These are phyloP conservation scores for Spisula subtruncata DNA, from an alignment of 2,888 invertebrate species.

Conservation along the genomic window DNA sequence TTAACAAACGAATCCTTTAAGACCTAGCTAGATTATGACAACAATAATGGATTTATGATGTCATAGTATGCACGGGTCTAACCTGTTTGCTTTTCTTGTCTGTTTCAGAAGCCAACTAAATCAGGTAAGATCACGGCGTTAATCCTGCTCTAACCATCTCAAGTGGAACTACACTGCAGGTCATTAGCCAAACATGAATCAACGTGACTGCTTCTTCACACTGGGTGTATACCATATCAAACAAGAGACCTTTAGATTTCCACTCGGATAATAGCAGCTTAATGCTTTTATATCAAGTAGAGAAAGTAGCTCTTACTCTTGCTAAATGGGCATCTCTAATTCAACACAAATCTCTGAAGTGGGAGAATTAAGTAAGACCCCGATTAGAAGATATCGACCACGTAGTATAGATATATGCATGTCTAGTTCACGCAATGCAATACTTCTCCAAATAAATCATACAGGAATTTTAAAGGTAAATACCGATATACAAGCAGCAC, in stretches of 20 bases:
- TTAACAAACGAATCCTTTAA: background rate
- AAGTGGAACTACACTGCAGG: constrained; percentile 46
- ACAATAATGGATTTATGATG: constrained; percentile 11
- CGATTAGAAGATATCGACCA: constrained; percentile 1
- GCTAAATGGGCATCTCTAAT: constrained; percentile 25
- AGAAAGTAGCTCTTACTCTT: constrained; percentile 36
- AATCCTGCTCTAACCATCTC: constrained; percentile 37
- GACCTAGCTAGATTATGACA: background rate
- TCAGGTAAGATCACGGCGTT: background rate
- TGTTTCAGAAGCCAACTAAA: background rate
- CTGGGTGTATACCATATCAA: background rate
- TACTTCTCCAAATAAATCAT: constrained; percentile 10
- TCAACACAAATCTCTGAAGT: constrained; percentile 14
- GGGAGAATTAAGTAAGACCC: background rate
- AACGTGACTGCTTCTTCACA: background rate
- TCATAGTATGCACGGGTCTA: background rate
- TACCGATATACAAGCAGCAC: background rate
- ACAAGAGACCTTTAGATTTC: background rate
- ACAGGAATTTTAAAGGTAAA: background rate
- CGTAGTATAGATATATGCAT: background rate
- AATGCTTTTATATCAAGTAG: constrained; percentile 31
- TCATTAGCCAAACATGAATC: constrained; percentile 32
- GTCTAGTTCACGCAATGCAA: background rate
- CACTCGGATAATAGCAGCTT: constrained; percentile 13
- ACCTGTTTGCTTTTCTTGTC: background rate